Conservation (phyloP, 2,888 invertebrate genomes). For the Loripinus fragilis region DNA sequence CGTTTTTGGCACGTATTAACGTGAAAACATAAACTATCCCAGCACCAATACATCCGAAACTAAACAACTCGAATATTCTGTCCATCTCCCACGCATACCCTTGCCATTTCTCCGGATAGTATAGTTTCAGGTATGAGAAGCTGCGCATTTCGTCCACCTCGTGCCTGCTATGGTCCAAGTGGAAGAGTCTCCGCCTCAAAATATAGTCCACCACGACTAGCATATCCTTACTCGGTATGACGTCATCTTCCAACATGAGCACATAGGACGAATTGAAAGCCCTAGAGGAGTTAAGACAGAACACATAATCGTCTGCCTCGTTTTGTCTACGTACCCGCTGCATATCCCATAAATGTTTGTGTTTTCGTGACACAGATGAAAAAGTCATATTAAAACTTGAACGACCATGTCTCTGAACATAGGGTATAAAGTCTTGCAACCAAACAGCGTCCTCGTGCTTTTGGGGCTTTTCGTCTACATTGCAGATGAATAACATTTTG, state of each 20-base stretch:
- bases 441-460: conserved; percentile 65
- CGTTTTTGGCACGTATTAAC: conserved; percentile 19
- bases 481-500: conserved; percentile 73
- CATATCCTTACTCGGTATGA: conserved; percentile 71
- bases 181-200: conserved; percentile 45
- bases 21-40: conserved; percentile 16
- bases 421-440: conserved; percentile 62
- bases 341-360: not conserved
- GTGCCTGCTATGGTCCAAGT: not conserved
- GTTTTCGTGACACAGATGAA: conserved; percentile 22
- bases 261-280: conserved; percentile 66
- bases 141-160: conserved; percentile 20
- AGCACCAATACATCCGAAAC: conserved; percentile 65
- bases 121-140: conserved; percentile 76
- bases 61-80: conserved; percentile 70
- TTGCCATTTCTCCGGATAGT: conserved; percentile 78
- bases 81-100: conserved; percentile 70
- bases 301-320: conserved; percentile 79
- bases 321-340: conserved; percentile 44
- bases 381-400: conserved; percentile 28
- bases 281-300: conserved; percentile 73
- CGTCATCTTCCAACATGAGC: conserved; percentile 80
- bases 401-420: conserved; percentile 55
- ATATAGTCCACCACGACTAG: conserved; percentile 66
- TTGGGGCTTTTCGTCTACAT: conserved; percentile 72